Base-by-base conservation (phyloP, 2,113 vertebrate genomes). In the Prietella phreatophila region DNA sequence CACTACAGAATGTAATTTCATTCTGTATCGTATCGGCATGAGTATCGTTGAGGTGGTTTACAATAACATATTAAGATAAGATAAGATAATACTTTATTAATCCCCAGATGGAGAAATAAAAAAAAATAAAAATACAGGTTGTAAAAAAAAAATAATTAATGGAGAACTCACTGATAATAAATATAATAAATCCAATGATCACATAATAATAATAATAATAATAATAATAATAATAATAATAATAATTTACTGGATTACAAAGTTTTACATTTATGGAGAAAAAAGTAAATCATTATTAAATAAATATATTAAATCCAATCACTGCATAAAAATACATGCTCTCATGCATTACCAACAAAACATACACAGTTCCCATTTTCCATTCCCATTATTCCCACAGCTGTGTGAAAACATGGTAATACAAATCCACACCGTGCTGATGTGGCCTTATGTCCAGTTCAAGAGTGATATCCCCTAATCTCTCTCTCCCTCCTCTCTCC, bases 381-480 rank as follows among this genome's bases (percentile, higher is more conserved):
- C 36, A 47, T 79, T 86, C 27, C 7, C 22, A 75, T 85, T 85
- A 47, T 36, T 86, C 20, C 47, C 61, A 81, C 14, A 81, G 76
- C 50, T 55, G 55, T 69, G 78, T 39, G 65, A 22, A 71, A 79
- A 86, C 10, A 27, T 33, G 42, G 78, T 84, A 50, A 73, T 42
- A 55, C 65, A 88, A 69, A 67, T 47, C 56, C 80, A 83, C 84
- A 42, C 82, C 67, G 14, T 86, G 78, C 76, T 69, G 25, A 53
- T 69, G 47, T 33, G 58, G 65, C n/a, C 67, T 60, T 73, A 42
- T 58, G 71, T 85, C 69, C 47, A 60, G 53, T n/a, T n/a, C 36
- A 73, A 42, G 19, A 60, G 83, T 85, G 20, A 73, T 19, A n/a
- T 19, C 36, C 7, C 27, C 7, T 20, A 14, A 36, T 36, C 36